Evolutionary conservation across 2,888 invertebrate genomes (phyloP).

Genomic region (Allygus modestus): DNA sequence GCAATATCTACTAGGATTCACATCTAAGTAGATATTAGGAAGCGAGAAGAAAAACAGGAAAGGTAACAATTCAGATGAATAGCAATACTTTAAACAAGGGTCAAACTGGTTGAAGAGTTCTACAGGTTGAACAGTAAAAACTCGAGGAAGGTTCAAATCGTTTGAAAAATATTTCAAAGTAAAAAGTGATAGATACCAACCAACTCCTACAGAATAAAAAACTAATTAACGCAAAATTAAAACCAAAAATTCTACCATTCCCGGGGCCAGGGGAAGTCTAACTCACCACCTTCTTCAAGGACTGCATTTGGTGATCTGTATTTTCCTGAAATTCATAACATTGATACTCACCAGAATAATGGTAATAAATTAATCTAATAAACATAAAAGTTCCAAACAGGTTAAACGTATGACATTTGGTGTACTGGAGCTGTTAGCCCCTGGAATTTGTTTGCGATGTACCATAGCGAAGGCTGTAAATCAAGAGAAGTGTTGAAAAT

Average conservation of each 20-base stretch:
- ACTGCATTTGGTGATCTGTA: conserved; percentile 28
- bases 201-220: conserved; percentile 8
- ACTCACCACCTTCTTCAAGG: not conserved
- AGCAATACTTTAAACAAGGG: not conserved
- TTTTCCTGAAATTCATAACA: conserved; percentile 49
- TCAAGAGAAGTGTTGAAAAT: too few species aligned
- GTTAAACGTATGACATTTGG: too few species aligned
- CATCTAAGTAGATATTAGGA: not conserved
- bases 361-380: too few species aligned
- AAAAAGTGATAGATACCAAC: not conserved
- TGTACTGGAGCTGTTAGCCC: too few species aligned
- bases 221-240: conserved; percentile 1
- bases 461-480: too few species aligned
- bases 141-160: not conserved
- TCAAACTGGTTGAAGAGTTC: not conserved
- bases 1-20: conserved; percentile 6
- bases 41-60: not conserved
- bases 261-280: not conserved
- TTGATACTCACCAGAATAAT: conserved; percentile 3
- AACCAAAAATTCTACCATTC: conserved; percentile 6
- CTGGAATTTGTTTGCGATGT: too few species aligned
- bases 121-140: not conserved
- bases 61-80: not conserved
- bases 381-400: too few species aligned
- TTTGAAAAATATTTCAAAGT: not conserved